Evolutionary conservation across 1,140 invertebrate genomes (phyloP).

Genomic region (Pseudomyrmex sp.): DNA sequence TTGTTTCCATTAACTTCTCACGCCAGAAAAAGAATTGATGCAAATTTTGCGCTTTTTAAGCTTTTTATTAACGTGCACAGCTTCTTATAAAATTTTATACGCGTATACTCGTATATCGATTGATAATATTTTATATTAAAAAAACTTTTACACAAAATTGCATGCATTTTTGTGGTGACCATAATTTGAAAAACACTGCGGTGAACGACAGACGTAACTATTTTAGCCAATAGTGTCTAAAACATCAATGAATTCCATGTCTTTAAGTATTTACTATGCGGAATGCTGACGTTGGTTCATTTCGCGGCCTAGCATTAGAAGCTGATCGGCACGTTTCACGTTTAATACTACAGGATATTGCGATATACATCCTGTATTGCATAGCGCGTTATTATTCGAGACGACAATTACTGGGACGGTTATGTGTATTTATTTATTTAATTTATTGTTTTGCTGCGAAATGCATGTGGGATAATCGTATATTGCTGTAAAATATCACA

Average conservation of each 20-base stretch:
- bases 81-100: background rate
- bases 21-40: background rate
- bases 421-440: slow-evolving; percentile 11
- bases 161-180: background rate
- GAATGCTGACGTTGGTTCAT: slow-evolving; percentile 28
- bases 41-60: background rate
- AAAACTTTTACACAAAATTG: background rate
- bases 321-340: slow-evolving; percentile 52
- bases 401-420: background rate
- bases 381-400: slow-evolving; percentile 16
- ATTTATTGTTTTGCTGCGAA: background rate
- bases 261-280: slow-evolving; percentile 11
- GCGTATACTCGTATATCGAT: no score
- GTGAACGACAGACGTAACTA: background rate
- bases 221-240: slow-evolving; percentile 9
- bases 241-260: slow-evolving; percentile 19
- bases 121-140: background rate
- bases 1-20: slow-evolving; percentile 1
- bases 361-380: slow-evolving; percentile 37
- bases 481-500: no score
- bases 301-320: slow-evolving; percentile 48
- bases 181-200: background rate
- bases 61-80: background rate
- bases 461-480: no score
- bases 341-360: slow-evolving; percentile 53